A percentile compares a stretch with the other conserved stretches of the same genome.
Conservation (phyloP, 2,888 invertebrate genomes). For the Corythucha ciliata region DNA sequence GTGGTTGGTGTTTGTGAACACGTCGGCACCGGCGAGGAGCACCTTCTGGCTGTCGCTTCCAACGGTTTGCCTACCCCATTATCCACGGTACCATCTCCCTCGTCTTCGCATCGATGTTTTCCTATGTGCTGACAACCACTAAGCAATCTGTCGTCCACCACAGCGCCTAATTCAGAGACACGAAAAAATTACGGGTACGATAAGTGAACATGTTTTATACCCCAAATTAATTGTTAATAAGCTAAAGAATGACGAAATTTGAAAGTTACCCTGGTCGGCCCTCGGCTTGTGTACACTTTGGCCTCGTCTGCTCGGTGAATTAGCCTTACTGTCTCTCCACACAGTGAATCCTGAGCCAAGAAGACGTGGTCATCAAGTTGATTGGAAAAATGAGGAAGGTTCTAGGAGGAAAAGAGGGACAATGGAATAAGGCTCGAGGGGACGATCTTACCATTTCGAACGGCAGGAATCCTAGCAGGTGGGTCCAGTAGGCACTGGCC, state of each 20-base stretch:
- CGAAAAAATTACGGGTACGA: no score
- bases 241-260: not conserved
- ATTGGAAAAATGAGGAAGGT: not conserved
- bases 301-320: constrained; percentile 17
- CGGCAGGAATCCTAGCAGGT: constrained; percentile 34
- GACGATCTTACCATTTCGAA: constrained; percentile 24
- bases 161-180: no score
- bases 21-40: no score
- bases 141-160: constrained; percentile 60
- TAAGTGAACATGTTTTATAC: no score
- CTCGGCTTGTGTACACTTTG: no score
- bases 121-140: constrained; percentile 62
- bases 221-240: not conserved
- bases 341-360: constrained; percentile 26
- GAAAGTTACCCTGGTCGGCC: no score
- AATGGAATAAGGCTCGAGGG: not conserved
- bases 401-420: not conserved
- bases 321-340: constrained; percentile 28
- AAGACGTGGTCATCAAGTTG: not conserved
- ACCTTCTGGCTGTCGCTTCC: no score
- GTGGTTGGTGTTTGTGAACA: no score
- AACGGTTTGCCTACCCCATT: no score
- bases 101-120: constrained; percentile 65
- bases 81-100: no score
- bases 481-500: constrained; percentile 43